A percentile compares a stretch with the other conserved stretches of the same genome.
Evolutionary conservation across 2,113 vertebrate genomes (phyloP).

Genomic region (Porphyrio hochstetteri): DNA sequence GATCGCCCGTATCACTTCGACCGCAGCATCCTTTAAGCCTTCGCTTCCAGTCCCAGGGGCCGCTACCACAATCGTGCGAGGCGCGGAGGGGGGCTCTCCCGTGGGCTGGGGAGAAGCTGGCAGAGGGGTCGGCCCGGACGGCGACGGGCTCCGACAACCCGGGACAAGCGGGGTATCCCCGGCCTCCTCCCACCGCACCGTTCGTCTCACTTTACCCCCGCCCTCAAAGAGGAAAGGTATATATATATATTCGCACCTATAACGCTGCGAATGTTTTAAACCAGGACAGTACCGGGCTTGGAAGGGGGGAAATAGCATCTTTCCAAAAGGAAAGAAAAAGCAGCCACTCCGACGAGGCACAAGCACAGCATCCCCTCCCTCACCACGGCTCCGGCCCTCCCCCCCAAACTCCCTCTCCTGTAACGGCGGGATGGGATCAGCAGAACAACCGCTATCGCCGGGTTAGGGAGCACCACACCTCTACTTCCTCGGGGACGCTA

Average conservation of each 20-base stretch:
- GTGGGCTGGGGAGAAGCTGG: neutral
- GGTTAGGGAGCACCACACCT: neutral
- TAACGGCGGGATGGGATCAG: fast-evolving
- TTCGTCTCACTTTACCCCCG: neutral
- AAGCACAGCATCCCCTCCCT: neutral
- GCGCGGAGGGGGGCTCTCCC: too few species aligned
- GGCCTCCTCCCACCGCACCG: neutral
- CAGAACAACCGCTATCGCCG: neutral
- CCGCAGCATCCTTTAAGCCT: neutral
- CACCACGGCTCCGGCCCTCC: neutral
- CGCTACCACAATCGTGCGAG: fast-evolving
- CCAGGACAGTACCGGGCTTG: neutral
- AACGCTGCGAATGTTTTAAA: neutral
- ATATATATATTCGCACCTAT: fast-evolving
- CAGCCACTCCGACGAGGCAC: neutral
- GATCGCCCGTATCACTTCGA: fast-evolving
- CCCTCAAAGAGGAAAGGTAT: neutral
- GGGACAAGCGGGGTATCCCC: neutral
- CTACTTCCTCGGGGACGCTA: neutral
- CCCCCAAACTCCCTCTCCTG: neutral
- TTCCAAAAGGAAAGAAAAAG: neutral
- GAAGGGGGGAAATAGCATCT: neutral
- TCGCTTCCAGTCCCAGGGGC: neutral
- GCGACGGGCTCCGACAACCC: too few species aligned
- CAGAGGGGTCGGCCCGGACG: neutral